Evolutionary conservation across 2,888 invertebrate species (phyloP), one percentile per base, ranked within the genome.

Genomic region (Hydropsyche betteni): DNA sequence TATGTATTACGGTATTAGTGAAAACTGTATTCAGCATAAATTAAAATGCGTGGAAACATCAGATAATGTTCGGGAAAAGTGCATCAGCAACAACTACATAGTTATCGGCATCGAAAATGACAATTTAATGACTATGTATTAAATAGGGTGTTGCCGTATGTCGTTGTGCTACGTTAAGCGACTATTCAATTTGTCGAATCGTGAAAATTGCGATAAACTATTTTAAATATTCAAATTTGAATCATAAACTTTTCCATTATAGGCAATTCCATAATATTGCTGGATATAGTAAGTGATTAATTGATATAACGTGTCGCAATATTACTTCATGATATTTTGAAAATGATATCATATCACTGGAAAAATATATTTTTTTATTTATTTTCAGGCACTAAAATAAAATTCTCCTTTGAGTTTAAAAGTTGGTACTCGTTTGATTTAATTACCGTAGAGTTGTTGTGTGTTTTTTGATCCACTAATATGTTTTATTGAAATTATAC

Each of bases 321-420:
- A n/a, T 10, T 52, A 52, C n/a, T 52, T 10, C 8, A 16, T 8
- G 16, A 61, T 61, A 0, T 34, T 1, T 14, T 12, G 55, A 24
- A 24, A 14, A 24, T 55, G 55, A 55, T 55, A 55, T 55, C 8
- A 24, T n/a, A 24, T 55, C 24, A 55, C 6, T 14, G 24, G 52
- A 55, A 12, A 14, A 14, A n/a, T 55, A n/a, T 55, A 16, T 55
- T 55, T 16, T 55, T n/a, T 55, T 55, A 8, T n/a, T 68, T 33
- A 34, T 24, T 76, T 76, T 73, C 76, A 76, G 76, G 51, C 38
- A 73, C 16, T n/a, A 52, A 12, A 53, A 53, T 76, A 76, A 76
- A 76, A 36, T 76, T 68, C 68, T 14, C 69, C 36, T 38, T 76
- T 51, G 58, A 53, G 0, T 69, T 76, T 24, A 50, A 53, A 33